Conservation (phyloP, 2,113 vertebrate genomes). For the Recurvirostra avosetta region DNA sequence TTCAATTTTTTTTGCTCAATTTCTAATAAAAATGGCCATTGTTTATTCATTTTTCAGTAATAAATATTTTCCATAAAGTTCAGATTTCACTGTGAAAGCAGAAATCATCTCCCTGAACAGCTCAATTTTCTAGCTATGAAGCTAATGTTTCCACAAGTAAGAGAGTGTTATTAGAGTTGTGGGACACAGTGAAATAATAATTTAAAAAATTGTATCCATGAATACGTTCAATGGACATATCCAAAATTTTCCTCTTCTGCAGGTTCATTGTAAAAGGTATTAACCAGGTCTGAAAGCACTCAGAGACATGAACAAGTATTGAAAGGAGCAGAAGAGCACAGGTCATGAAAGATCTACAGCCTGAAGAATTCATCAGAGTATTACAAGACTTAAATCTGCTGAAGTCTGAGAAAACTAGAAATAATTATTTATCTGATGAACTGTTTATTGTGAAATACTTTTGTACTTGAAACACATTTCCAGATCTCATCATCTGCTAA, state of each 20-base stretch:
- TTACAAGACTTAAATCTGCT: neutral
- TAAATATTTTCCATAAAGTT: neutral
- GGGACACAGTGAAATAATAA: neutral
- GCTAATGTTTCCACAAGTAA: neutral
- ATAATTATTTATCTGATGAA: neutral
- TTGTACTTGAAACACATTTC: neutral
- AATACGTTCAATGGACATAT: neutral
- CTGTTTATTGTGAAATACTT: neutral
- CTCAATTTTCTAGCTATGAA: neutral
- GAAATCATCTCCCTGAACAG: neutral
- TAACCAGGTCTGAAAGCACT: neutral
- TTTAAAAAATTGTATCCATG: neutral
- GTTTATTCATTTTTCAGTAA: neutral
- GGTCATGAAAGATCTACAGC: neutral
- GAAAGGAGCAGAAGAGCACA: neutral
- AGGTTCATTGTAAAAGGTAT: neutral
- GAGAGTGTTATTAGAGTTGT: neutral
- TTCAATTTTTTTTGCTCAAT: neutral
- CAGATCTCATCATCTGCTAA: conserved; percentile 12
- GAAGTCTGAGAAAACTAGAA: neutral
- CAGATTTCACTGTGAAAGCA: neutral
- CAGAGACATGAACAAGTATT: neutral
- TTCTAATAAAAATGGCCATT: neutral
- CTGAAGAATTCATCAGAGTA: neutral
- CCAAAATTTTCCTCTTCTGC: neutral